Evolutionary conservation across 2,888 invertebrate species (phyloP).

Genomic region (Apotomis turbidana): DNA sequence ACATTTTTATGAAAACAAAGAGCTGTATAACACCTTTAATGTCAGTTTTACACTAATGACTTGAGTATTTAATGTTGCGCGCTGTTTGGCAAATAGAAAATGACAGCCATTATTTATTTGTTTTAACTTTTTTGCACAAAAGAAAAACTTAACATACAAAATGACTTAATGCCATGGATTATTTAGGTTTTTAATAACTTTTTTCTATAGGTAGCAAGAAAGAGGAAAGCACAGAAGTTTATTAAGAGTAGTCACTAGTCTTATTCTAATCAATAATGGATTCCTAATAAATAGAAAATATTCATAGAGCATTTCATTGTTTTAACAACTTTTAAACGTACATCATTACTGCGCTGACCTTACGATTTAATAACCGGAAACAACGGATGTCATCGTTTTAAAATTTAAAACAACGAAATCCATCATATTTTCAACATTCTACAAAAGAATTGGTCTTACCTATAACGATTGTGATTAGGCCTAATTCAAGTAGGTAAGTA

Average conservation of each 20-base stretch:
- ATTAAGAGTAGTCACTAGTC: neutral
- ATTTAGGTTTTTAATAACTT: neutral
- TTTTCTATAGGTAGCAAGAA: neutral
- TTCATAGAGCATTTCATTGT: too few species aligned
- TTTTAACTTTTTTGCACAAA: too few species aligned
- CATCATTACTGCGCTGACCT: slow-evolving; percentile 8
- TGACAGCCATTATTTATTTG: too few species aligned
- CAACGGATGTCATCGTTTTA: slow-evolving; percentile 36
- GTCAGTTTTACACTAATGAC: neutral
- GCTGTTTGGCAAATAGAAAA: too few species aligned
- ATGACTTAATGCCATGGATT: neutral
- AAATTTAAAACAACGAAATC: slow-evolving; percentile 25
- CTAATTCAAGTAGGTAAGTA: too few species aligned
- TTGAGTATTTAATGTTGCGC: neutral
- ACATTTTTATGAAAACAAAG: neutral
- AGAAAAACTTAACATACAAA: too few species aligned
- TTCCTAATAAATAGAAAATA: too few species aligned
- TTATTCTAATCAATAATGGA: too few species aligned
- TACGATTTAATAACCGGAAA: slow-evolving; percentile 35
- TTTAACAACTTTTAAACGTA: neutral
- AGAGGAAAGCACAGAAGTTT: neutral
- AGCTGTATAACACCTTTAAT: neutral
- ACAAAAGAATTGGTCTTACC: neutral
- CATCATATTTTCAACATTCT: slow-evolving; percentile 26
- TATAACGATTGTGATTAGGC: too few species aligned